Evolutionary conservation across 2,113 vertebrate genomes (phyloP), one percentile per base, ranked within the genome.

Genomic region (Antechinus stuartii): DNA sequence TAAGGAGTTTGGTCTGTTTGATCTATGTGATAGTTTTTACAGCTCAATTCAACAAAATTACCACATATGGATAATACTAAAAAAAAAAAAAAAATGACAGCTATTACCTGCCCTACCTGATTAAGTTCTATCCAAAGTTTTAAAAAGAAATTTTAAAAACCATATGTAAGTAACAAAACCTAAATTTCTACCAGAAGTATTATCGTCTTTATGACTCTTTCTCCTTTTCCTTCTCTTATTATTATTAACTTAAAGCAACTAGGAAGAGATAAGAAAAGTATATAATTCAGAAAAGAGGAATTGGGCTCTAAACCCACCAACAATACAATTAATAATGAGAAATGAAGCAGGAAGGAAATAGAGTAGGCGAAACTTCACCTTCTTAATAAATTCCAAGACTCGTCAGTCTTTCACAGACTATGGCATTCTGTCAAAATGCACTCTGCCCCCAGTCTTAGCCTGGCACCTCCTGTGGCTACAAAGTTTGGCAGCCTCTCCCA

Each of bases 101-200:
- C 68, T 95, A 96, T 95, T 91, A 89, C 27, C 91, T 93, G 93
- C 94, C 61, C 57, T 94, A 93, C 90, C 56, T 93, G 94, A 92
- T 35, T 94, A 95, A 52, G 50, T 50, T 95, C 95, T 92, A 95
- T 96, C 95, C 92, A 93, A 57, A 93, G 91, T 97, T 97, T 95
- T 97, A 96, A 97, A 94, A 76, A 22, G 56, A 91, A 96, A 94
- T 96, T 97, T 96, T 95, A 57, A 96, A 96, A 97, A 96, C 92
- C 95, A 96, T 42, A 84, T 42, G 14, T 8, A 96, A 96, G 94
- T 92, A 52, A 95, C 89, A 91, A 95, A 54, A 50, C 93, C 35
- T 56, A 96, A 96, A 24, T 95, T 91, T 96, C 56, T 91, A 90
- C 54, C 95, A 93, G 96, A 97, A 95, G 54, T 53, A 95, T 42